Percentiles rank a stretch among this genome's conserved stretches.
Conservation (phyloP, 2,113 vertebrate genomes). For the Holacanthus passer region DNA sequence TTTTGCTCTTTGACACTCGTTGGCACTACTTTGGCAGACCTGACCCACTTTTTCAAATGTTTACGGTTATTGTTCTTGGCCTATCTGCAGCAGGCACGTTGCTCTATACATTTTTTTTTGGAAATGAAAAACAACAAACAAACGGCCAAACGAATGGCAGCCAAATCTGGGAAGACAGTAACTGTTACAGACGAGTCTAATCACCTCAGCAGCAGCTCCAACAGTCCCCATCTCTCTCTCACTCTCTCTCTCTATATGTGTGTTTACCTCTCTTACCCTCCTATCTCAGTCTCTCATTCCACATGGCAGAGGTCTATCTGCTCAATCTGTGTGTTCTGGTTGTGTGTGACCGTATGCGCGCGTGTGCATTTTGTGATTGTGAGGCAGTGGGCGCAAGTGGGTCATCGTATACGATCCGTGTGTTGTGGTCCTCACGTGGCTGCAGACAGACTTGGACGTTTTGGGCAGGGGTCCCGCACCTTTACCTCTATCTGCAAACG, state of each 20-base stretch:
- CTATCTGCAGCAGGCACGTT: conserved; percentile 78
- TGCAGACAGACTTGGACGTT: conserved; percentile 23
- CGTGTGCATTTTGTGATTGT: conserved; percentile 59
- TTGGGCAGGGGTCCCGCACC: conserved; percentile 51
- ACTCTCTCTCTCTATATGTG: conserved; percentile 11
- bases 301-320: conserved; percentile 52
- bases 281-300: conserved; percentile 55
- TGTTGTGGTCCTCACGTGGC: conserved; percentile 46
- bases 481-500: conserved; percentile 60
- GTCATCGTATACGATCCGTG: conserved; percentile 1
- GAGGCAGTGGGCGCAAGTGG: background rate
- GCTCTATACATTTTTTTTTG: conserved; percentile 59
- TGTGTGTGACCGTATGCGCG: conserved; percentile 14
- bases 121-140: conserved; percentile 71
- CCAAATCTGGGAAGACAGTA: conserved; percentile 77
- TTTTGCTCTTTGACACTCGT: conserved; percentile 59
- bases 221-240: conserved; percentile 61
- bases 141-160: conserved; percentile 74
- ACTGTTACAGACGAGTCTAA: conserved; percentile 73
- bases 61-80: conserved; percentile 76
- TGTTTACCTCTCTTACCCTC: conserved; percentile 27
- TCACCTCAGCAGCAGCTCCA: conserved; percentile 71
- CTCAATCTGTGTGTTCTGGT: conserved; percentile 62
- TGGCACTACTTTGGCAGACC: conserved; percentile 32
- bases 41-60: conserved; percentile 72